Evolutionary conservation across 2,797 vertebrate genomes (phyloP).

Genomic region (Pangasius sanitwongsei): DNA sequence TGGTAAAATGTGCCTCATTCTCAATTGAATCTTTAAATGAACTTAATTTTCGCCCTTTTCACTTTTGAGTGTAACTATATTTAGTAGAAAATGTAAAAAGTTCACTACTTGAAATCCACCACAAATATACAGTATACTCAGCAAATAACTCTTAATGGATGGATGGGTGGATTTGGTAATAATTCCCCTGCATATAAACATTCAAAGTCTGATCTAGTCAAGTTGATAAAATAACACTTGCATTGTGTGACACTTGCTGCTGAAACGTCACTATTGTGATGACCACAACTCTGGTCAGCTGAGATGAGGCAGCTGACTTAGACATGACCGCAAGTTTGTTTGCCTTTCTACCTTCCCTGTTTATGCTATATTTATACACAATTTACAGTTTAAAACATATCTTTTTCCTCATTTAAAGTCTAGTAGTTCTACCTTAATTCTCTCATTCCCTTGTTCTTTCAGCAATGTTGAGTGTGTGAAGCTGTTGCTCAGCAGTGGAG

Average conservation of each 20-base stretch:
- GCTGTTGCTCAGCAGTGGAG: conserved; percentile 91
- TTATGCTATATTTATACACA: neutral
- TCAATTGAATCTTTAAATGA: neutral
- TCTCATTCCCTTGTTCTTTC: conserved; percentile 26
- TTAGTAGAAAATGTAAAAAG: neutral
- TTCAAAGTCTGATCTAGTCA: neutral
- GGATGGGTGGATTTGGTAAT: neutral
- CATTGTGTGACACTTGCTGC: neutral
- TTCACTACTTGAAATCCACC: neutral
- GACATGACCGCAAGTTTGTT: neutral
- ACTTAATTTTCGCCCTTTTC: neutral
- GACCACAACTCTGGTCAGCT: too few species aligned
- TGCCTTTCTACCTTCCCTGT: neutral
- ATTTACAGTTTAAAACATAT: neutral
- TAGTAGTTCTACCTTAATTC: neutral
- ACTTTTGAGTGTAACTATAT: neutral
- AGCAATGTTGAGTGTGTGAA: conserved; percentile 98
- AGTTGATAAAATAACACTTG: neutral
- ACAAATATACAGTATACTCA: neutral
- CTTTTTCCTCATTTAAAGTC: neutral
- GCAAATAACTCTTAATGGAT: neutral
- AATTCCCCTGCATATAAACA: neutral
- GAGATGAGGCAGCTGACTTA: neutral
- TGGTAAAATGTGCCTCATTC: neutral
- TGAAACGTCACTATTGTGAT: neutral